phyloP scores from a whole-genome alignment of 2,113 vertebrate genomes.

The Colinus virginianus region DNA sequence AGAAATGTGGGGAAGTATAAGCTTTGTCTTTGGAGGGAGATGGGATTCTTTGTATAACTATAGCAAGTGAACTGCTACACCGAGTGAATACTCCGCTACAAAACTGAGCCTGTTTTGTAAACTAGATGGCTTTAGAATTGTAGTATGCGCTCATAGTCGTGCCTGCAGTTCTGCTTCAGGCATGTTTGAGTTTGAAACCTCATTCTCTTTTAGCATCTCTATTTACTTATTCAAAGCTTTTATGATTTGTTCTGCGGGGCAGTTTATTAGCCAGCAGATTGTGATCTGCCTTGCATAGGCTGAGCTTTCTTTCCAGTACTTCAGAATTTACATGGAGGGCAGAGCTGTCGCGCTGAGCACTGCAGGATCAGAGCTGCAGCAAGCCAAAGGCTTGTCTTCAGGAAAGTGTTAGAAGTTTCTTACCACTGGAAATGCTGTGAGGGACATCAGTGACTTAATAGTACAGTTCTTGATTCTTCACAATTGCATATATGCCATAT shows the following conservation, averaged over 20 bases:
- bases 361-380: not conserved
- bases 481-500: not conserved
- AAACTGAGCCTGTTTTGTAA: not conserved
- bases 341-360: not conserved
- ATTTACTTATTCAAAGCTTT: not conserved
- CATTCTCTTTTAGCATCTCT: not conserved
- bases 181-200: not conserved
- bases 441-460: not conserved
- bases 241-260: not conserved
- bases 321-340: not conserved
- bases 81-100: not conserved
- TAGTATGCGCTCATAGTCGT: not conserved
- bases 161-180: not conserved
- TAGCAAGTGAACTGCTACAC: not conserved
- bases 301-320: not conserved
- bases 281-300: not conserved
- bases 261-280: not conserved
- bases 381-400: not conserved
- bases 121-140: not conserved
- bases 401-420: not conserved
- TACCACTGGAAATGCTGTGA: not conserved
- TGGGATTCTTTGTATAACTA: not conserved
- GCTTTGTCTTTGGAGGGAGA: not conserved
- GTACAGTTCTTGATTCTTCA: not conserved
- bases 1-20: not conserved